Percentiles rank a stretch among this genome's conserved stretches.
Evolutionary conservation across 2,888 invertebrate genomes (phyloP).

Genomic region (Myopa testacea): DNA sequence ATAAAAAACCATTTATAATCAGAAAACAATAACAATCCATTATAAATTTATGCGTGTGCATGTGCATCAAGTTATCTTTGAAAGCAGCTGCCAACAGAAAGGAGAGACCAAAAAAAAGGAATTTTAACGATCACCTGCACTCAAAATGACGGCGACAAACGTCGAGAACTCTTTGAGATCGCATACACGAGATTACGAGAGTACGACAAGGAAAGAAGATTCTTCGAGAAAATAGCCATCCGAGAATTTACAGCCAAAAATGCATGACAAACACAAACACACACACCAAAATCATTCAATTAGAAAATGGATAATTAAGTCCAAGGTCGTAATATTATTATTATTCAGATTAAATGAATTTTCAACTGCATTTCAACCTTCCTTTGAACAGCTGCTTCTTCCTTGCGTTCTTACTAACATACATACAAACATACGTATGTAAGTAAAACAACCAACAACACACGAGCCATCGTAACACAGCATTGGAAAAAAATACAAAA

Average conservation of each 20-base stretch:
- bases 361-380: not conserved
- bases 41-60: slow-evolving; percentile 28
- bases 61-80: not conserved
- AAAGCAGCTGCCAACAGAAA: slow-evolving; percentile 25
- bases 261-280: not conserved
- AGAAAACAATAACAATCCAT: not conserved
- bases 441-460: no score
- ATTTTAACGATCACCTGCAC: slow-evolving; percentile 31
- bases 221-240: not conserved
- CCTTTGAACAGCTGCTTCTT: not conserved
- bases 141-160: slow-evolving; percentile 5
- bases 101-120: not conserved
- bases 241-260: not conserved
- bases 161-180: not conserved
- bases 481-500: no score
- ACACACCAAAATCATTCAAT: slow-evolving; percentile 17
- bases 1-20: not conserved
- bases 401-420: no score
- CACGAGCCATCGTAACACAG: no score
- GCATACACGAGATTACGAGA: not conserved
- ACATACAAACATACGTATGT: no score
- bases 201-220: not conserved
- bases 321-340: no score
- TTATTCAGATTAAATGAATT: no score
- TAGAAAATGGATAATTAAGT: slow-evolving; percentile 46